phyloP scores from a whole-genome alignment of 2,113 vertebrate genomes.

The Bos taurus region DNA sequence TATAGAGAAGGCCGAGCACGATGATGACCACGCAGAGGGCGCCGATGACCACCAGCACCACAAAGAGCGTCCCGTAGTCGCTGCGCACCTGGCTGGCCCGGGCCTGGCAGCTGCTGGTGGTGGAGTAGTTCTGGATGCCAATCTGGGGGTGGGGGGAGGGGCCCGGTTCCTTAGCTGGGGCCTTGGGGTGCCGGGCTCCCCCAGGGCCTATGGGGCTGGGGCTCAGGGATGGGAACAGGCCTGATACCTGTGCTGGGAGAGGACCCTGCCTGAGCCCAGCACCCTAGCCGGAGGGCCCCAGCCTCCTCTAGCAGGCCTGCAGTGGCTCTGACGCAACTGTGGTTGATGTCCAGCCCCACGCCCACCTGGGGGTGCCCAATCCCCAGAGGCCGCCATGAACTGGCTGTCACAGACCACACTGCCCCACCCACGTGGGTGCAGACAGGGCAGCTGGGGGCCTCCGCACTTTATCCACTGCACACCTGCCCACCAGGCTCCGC shows the following conservation, averaged over 20 bases:
- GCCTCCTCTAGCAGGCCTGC: neutral
- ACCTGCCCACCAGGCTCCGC: neutral
- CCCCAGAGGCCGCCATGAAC: neutral
- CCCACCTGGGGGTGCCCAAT: neutral
- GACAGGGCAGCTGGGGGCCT: neutral
- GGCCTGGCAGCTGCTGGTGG: conserved; percentile 86
- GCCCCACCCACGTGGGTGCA: neutral
- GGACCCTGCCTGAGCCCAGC: neutral
- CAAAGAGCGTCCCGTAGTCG: conserved; percentile 97
- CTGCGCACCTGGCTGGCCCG: conserved; percentile 89
- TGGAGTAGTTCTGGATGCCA: conserved; percentile 93
- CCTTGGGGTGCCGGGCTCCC: neutral
- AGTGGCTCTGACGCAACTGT: neutral
- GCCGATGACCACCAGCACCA: conserved; percentile 96
- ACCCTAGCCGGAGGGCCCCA: neutral
- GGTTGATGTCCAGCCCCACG: neutral
- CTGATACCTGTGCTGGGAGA: neutral
- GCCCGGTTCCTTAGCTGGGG: neutral
- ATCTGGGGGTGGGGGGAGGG: conserved; percentile 78
- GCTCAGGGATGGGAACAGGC: neutral
- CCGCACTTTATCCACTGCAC: neutral
- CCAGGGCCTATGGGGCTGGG: neutral
- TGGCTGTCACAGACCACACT: neutral
- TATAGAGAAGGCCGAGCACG: conserved; percentile 92
- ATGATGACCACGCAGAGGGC: conserved; percentile 96